Conservation (phyloP, 2,113 vertebrate species). For the Microcebus griseorufus region DNA sequence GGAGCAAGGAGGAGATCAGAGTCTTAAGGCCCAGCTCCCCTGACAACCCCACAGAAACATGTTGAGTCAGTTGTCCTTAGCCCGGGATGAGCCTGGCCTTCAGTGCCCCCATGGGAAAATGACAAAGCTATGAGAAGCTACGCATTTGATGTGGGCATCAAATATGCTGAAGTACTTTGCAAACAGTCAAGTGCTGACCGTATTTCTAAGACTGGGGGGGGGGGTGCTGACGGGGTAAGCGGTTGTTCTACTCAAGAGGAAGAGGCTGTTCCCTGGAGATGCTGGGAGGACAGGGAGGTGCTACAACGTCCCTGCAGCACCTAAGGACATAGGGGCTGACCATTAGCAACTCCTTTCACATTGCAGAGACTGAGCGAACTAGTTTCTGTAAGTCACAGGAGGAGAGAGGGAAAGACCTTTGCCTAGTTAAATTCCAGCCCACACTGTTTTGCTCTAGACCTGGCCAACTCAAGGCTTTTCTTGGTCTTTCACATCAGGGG, state of each 20-base stretch:
- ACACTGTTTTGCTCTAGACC: not conserved
- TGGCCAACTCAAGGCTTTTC: not conserved
- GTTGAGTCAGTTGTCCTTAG: not conserved
- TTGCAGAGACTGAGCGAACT: not conserved
- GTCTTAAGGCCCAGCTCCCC: not conserved
- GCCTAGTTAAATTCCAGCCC: not conserved
- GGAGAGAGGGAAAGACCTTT: not conserved
- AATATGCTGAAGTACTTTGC: not conserved
- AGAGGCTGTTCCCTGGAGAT: not conserved
- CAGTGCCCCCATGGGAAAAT: not conserved
- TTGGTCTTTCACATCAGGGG: not conserved
- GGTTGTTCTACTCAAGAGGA: rapidly evolving
- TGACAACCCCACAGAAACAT: not conserved
- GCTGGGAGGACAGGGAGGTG: rapidly evolving
- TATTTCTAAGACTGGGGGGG: not conserved
- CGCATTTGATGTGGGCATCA: too few species aligned
- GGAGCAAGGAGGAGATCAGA: not conserved
- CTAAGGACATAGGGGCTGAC: not conserved
- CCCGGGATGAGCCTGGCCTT: not conserved
- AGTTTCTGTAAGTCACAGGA: not conserved
- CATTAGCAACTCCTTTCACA: rapidly evolving
- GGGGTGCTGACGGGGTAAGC: not conserved
- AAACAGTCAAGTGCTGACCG: not conserved
- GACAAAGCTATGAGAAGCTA: not conserved
- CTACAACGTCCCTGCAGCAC: rapidly evolving